Percentiles rank a stretch among this genome's conserved stretches.
These are phyloP conservation scores for Verasper variegatus DNA, from an alignment of 2,113 vertebrate species.

Conservation along the genomic window DNA sequence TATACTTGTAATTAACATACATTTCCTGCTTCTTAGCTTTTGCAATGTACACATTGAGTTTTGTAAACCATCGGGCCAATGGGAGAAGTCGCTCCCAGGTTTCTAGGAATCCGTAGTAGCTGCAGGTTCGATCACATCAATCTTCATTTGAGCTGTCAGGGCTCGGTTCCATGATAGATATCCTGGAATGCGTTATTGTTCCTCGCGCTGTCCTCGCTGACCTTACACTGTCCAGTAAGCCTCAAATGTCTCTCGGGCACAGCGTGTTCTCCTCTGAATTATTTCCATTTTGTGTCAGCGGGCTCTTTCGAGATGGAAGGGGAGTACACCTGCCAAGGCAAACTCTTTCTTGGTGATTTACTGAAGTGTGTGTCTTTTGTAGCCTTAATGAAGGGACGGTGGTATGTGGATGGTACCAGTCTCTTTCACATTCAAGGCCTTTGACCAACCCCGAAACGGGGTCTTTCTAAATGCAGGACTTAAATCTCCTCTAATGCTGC, in stretches of 20 bases:
- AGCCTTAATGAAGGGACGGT: conserved; percentile 78
- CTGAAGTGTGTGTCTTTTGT: conserved; percentile 68
- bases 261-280: conserved; percentile 56
- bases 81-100: neutral
- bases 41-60: neutral
- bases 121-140: conserved; percentile 24
- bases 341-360: conserved; percentile 80
- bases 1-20: no score
- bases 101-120: neutral
- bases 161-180: conserved; percentile 36
- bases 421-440: conserved; percentile 76
- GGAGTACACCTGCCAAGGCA: conserved; percentile 78
- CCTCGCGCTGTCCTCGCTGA: conserved; percentile 39
- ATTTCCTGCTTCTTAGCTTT: neutral
- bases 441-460: conserved; percentile 45
- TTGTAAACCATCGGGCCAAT: neutral
- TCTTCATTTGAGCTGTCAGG: conserved; percentile 15
- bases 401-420: conserved; percentile 80
- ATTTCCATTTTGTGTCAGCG: conserved; percentile 56
- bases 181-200: conserved; percentile 43
- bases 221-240: conserved; percentile 35
- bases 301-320: conserved; percentile 60
- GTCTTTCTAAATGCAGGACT: conserved; percentile 46
- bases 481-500: conserved; percentile 67
- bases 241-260: conserved; percentile 39